These are phyloP conservation scores for Agrilus mali DNA, from an alignment of 2,888 invertebrate species.

Conservation along the genomic window DNA sequence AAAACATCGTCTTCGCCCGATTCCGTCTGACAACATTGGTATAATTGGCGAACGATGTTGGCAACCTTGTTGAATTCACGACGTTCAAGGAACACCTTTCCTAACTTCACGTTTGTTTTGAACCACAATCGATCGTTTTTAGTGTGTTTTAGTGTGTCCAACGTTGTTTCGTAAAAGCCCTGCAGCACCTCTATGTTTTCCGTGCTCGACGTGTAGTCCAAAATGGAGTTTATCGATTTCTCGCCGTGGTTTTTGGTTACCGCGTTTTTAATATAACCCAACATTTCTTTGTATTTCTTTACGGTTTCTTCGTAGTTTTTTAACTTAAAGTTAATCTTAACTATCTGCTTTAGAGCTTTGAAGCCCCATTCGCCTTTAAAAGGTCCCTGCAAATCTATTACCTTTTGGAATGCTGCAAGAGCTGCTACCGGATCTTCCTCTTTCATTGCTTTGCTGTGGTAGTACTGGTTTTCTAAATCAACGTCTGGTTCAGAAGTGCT, in stretches of 20 bases:
- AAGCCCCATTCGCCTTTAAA: slow-evolving; percentile 99
- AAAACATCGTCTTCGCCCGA: slow-evolving; percentile 93
- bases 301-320: slow-evolving; percentile 57
- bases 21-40: slow-evolving; percentile 91
- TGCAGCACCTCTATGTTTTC: slow-evolving; percentile 74
- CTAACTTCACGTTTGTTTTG: slow-evolving; percentile 96
- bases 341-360: slow-evolving; percentile 98
- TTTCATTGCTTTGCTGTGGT: slow-evolving; percentile 94
- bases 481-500: slow-evolving; percentile 98
- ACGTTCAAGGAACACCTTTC: slow-evolving; percentile 92
- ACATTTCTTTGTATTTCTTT: slow-evolving; percentile 69
- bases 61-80: slow-evolving; percentile 85
- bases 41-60: slow-evolving; percentile 89
- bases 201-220: slow-evolving; percentile 97
- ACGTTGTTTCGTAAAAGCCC: slow-evolving; percentile 93
- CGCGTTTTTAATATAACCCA: slow-evolving; percentile 95
- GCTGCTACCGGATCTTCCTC: slow-evolving; percentile 88
- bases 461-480: slow-evolving; percentile 98
- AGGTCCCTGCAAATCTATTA: slow-evolving; percentile 91
- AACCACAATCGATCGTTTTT: slow-evolving; percentile 99
- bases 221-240: slow-evolving; percentile 96
- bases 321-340: slow-evolving; percentile 96
- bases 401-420: slow-evolving; percentile 84
- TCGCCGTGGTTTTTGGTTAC: slow-evolving; percentile 98
- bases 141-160: slow-evolving; percentile 87